phyloP scores from a whole-genome alignment of 2,113 vertebrate genomes.

The Sander vitreus region DNA sequence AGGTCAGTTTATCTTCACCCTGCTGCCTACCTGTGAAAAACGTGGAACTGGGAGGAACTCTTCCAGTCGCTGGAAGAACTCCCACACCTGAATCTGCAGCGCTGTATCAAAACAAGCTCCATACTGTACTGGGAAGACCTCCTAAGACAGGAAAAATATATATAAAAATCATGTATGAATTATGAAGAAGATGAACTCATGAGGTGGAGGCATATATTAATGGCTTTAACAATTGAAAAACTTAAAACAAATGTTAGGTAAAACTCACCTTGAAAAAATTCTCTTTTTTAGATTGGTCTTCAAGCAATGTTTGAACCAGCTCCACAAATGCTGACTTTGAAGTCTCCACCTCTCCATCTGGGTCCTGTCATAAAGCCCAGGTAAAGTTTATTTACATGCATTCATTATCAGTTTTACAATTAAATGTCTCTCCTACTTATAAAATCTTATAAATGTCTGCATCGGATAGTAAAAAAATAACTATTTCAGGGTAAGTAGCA shows the following conservation, averaged over 20 bases:
- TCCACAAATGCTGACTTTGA: constrained; percentile 25
- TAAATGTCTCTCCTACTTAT: too few species aligned
- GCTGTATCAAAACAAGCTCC: constrained; percentile 20
- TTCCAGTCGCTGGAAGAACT: background rate
- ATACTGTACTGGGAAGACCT: constrained; percentile 7
- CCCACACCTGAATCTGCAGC: constrained; percentile 18
- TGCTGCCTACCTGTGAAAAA: constrained; percentile 24
- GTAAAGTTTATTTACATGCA: background rate
- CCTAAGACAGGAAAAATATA: background rate
- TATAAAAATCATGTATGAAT: background rate
- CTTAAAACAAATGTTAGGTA: too few species aligned
- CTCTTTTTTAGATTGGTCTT: constrained; percentile 1
- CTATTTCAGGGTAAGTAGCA: background rate
- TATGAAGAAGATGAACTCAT: background rate
- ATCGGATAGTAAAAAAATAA: background rate
- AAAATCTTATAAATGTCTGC: too few species aligned
- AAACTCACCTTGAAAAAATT: background rate
- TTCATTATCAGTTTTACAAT: too few species aligned
- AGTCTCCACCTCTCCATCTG: background rate
- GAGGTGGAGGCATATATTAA: background rate
- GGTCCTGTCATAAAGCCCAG: background rate
- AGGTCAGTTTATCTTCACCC: background rate
- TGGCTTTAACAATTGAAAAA: too few species aligned
- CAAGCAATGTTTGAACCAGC: constrained; percentile 1
- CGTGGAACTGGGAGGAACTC: constrained; percentile 8